A percentile compares a stretch with the other conserved stretches of the same genome.
These are phyloP conservation scores for Antidorcas marsupialis DNA, from an alignment of 2,113 vertebrate genomes.

Conservation along the genomic window DNA sequence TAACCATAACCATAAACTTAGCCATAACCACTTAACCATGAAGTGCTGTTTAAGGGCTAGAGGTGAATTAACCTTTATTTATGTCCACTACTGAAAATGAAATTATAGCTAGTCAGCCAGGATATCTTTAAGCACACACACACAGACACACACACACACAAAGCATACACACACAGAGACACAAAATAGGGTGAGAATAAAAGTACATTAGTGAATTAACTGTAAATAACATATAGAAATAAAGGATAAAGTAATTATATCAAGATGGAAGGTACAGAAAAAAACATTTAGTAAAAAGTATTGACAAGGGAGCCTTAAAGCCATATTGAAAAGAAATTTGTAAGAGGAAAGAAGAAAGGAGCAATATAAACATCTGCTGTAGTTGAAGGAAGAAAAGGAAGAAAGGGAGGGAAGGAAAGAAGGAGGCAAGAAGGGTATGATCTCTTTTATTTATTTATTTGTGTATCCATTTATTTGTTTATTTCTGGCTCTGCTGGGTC, in stretches of 20 bases:
- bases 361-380: background rate
- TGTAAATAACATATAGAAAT: background rate
- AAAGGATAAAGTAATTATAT: background rate
- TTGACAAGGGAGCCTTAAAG: background rate
- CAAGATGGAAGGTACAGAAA: background rate
- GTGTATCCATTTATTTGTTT: background rate
- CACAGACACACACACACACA: no score
- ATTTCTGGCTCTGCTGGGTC: background rate
- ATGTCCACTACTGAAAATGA: background rate
- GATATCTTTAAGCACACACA: background rate
- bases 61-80: conserved; percentile 13
- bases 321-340: background rate
- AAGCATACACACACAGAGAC: background rate
- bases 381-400: background rate
- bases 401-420: background rate
- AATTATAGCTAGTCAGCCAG: background rate
- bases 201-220: background rate
- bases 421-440: background rate
- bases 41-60: background rate
- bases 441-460: background rate
- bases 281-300: background rate
- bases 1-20: background rate
- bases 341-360: background rate
- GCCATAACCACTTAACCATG: background rate
- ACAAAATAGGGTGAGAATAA: background rate